Conservation (phyloP, 2,888 invertebrate genomes). For the Corythucha ciliata region DNA sequence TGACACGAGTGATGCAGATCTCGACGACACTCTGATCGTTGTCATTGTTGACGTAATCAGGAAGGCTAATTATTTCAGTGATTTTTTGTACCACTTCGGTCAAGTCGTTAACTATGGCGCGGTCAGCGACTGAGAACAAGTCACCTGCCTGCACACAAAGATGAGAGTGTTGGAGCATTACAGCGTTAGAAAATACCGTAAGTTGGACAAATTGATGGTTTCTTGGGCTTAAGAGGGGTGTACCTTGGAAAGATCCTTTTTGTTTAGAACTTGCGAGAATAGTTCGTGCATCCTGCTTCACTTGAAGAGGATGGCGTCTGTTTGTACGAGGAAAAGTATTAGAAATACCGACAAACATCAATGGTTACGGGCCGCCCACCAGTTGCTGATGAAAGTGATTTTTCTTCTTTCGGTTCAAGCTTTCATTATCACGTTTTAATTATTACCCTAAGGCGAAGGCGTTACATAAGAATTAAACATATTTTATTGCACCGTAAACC, state of each 20-base stretch:
- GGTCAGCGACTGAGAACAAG: constrained; percentile 47
- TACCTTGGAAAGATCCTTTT: constrained; percentile 70
- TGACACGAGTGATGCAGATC: constrained; percentile 84
- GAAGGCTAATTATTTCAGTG: constrained; percentile 69
- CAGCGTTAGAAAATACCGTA: not conserved
- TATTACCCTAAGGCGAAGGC: too few relatives aligned
- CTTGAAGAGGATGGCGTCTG: too few relatives aligned
- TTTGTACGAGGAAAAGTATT: too few relatives aligned
- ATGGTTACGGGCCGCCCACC: too few relatives aligned
- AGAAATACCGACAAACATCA: too few relatives aligned
- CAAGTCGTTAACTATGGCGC: constrained; percentile 73
- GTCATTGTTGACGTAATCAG: constrained; percentile 74
- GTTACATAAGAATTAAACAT: too few relatives aligned
- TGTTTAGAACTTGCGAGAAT: constrained; percentile 79
- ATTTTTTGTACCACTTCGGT: constrained; percentile 70
- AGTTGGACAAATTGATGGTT: not conserved
- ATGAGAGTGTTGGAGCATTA: not conserved
- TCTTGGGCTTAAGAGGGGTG: too few relatives aligned
- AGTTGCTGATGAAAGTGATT: too few relatives aligned
- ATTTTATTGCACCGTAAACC: too few relatives aligned
- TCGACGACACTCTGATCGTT: constrained; percentile 92
- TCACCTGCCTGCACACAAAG: constrained; percentile 33
- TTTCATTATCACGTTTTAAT: too few relatives aligned
- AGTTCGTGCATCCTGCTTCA: constrained; percentile 84
- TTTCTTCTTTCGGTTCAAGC: too few relatives aligned